Conservation (phyloP, 2,797 vertebrate genomes). For the Sciurus vulgaris region DNA sequence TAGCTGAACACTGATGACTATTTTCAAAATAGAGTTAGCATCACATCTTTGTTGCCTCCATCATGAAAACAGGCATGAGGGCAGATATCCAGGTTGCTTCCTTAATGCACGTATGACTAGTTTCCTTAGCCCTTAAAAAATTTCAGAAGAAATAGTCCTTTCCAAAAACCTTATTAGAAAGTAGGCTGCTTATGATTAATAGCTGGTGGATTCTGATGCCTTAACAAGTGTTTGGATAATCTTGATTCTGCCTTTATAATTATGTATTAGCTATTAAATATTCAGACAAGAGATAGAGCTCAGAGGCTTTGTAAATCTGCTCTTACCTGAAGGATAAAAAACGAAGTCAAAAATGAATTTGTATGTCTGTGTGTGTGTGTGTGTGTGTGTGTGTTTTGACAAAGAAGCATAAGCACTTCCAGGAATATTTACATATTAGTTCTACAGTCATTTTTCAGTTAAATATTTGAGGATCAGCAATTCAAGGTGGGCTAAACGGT, state of each 20-base stretch:
- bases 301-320: conserved; percentile 39
- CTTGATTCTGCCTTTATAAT: conserved; percentile 55
- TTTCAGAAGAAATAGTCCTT: conserved; percentile 7
- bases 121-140: conserved; percentile 36
- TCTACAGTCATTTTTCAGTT: background rate
- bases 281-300: background rate
- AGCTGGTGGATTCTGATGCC: background rate
- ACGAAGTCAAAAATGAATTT: background rate
- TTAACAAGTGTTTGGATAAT: background rate
- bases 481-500: background rate
- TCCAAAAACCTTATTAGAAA: conserved; percentile 57
- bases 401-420: background rate
- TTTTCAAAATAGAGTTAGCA: conserved; percentile 56
- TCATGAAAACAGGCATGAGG: background rate
- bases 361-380: background rate
- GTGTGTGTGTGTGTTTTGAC: conserved; percentile 10
- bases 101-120: background rate
- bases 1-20: conserved; percentile 28
- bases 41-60: conserved; percentile 21
- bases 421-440: conserved; percentile 2
- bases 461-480: background rate
- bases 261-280: conserved; percentile 53
- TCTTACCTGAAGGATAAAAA: background rate
- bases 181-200: background rate
- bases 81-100: background rate